These are phyloP conservation scores for Petrocephalus zakoni DNA, from an alignment of 2,113 vertebrate genomes.

Conservation along the genomic window DNA sequence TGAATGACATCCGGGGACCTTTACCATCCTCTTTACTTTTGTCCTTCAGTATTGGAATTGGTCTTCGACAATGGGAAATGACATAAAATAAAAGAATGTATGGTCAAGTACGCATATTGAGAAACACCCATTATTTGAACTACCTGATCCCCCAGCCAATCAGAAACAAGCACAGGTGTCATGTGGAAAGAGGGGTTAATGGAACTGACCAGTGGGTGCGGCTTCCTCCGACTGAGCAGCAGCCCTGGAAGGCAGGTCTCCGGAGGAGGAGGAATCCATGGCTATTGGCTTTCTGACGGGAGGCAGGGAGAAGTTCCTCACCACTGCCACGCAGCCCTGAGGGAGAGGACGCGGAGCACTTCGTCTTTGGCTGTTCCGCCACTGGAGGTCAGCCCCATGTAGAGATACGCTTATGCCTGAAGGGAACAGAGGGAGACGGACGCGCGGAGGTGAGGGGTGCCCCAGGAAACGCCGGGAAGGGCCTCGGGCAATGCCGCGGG, in stretches of 20 bases:
- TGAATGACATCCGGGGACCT: background rate
- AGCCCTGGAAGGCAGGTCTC: constrained; percentile 51
- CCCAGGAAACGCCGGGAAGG: background rate
- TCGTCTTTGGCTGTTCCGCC: constrained; percentile 66
- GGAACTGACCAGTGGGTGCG: constrained; percentile 65
- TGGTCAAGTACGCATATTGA: background rate
- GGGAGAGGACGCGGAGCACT: constrained; percentile 62
- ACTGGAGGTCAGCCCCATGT: constrained; percentile 83
- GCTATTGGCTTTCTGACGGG: constrained; percentile 62
- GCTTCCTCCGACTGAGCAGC: constrained; percentile 57
- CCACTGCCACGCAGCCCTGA: constrained; percentile 59
- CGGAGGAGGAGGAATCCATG: constrained; percentile 80
- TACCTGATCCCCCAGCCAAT: background rate
- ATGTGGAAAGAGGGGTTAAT: background rate
- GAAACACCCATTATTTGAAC: background rate
- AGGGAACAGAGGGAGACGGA: constrained; percentile 42
- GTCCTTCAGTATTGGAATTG: background rate
- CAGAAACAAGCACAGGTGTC: background rate
- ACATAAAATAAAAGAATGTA: background rate
- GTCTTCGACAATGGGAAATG: background rate
- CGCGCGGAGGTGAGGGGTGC: background rate
- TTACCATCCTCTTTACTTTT: background rate
- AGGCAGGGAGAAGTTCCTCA: constrained; percentile 61
- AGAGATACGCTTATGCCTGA: constrained; percentile 84
- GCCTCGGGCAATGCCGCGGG: constrained; percentile 2